Conservation (phyloP, 2,113 vertebrate species). For the Platysteira castanea region DNA sequence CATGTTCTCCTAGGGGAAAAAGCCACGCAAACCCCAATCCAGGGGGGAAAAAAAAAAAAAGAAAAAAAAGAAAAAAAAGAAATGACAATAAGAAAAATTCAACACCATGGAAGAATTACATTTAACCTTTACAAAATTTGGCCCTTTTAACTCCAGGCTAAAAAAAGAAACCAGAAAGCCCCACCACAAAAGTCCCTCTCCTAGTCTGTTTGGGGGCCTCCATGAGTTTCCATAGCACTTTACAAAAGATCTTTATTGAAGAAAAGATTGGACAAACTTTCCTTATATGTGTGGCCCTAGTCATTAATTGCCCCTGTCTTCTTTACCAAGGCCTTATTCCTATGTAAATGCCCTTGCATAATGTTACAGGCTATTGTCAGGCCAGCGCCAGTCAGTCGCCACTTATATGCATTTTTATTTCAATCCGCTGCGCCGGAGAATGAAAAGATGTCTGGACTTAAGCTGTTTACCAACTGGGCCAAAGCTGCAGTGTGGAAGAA, state of each 20-base stretch:
- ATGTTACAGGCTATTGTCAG: constrained; percentile 82
- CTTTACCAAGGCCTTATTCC: constrained; percentile 78
- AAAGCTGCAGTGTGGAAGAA: constrained; percentile 75
- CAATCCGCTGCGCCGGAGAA: constrained; percentile 73
- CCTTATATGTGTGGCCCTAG: constrained; percentile 76
- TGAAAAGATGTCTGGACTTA: constrained; percentile 83
- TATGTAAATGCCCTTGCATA: constrained; percentile 87
- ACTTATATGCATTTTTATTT: constrained; percentile 80
- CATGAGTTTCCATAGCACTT: constrained; percentile 75
- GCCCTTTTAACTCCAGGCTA: not conserved
- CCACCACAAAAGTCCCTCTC: constrained; percentile 42
- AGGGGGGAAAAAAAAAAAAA: rapidly evolving
- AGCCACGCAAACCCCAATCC: not conserved
- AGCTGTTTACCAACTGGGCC: constrained; percentile 83
- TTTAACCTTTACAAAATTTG: constrained; percentile 41
- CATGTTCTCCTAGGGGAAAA: not conserved
- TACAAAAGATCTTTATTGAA: constrained; percentile 77
- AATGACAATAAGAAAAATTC: not conserved
- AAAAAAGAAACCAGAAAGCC: not conserved
- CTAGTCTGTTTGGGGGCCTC: constrained; percentile 70
- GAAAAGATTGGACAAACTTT: constrained; percentile 76
- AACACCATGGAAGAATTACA: not conserved
- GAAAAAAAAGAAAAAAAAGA: not conserved
- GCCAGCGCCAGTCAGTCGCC: constrained; percentile 77
- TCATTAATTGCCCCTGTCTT: constrained; percentile 76